Conservation (phyloP, 92 coral and sea anemone genomes). For the Siderastrea siderea region DNA sequence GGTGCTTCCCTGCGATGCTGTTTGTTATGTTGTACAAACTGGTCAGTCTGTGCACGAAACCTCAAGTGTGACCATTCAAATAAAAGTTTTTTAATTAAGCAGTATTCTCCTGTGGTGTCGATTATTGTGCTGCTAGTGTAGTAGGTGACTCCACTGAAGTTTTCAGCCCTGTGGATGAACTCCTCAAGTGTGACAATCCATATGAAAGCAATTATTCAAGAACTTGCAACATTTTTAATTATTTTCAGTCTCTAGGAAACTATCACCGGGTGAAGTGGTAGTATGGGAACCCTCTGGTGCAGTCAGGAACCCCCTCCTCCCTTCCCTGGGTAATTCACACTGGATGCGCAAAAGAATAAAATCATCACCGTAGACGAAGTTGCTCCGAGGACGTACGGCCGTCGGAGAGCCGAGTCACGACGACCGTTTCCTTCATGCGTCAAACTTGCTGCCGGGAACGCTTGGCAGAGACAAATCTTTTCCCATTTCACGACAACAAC, state of each 20-base stretch:
- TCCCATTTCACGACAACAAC: not conserved
- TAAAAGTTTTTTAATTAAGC: too few species aligned
- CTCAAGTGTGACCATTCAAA: too few species aligned
- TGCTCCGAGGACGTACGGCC: not conserved
- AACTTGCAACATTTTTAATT: not conserved
- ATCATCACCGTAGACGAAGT: not conserved
- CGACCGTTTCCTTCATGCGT: slow-evolving; percentile 86
- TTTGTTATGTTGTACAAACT: too few species aligned
- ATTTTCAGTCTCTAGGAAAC: slow-evolving; percentile 37
- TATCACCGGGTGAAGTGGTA: slow-evolving; percentile 66
- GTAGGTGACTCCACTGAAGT: too few species aligned
- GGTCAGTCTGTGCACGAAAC: too few species aligned
- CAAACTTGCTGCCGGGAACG: slow-evolving; percentile 69
- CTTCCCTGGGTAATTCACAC: slow-evolving; percentile 1
- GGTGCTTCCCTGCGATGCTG: too few species aligned
- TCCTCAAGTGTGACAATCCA: too few species aligned
- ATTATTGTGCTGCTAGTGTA: too few species aligned
- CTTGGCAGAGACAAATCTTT: slow-evolving; percentile 17
- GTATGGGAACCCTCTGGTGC: slow-evolving; percentile 4
- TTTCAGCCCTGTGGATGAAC: too few species aligned
- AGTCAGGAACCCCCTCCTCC: not conserved
- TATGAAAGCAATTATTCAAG: too few species aligned
- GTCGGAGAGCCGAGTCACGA: slow-evolving; percentile 28
- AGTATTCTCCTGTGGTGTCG: too few species aligned
- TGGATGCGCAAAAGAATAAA: not conserved